Percentiles rank a stretch among this genome's conserved stretches.
phyloP scores from a whole-genome alignment of 1,140 invertebrate species.

The Drosophila parabipectinata region DNA sequence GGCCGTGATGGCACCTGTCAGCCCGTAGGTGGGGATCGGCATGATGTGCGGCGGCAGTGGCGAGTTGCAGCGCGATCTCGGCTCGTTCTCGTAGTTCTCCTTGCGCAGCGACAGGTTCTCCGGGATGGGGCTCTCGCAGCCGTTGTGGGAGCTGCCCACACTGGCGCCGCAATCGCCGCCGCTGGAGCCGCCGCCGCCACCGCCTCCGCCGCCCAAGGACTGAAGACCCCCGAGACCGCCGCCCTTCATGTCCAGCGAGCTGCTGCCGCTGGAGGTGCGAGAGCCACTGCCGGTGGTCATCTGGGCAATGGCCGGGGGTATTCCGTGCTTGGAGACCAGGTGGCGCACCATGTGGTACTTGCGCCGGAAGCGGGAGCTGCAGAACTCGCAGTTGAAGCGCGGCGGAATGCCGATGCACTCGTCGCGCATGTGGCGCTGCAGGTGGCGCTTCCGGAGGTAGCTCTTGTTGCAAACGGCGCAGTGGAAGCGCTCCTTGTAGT shows the following conservation, averaged over 20 bases:
- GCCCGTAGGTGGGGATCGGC: slow-evolving; percentile 70
- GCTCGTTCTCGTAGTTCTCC: slow-evolving; percentile 66
- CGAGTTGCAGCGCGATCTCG: slow-evolving; percentile 53
- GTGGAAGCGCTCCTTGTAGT: slow-evolving; percentile 83
- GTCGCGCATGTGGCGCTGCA: slow-evolving; percentile 88
- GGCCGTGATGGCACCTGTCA: slow-evolving; percentile 81
- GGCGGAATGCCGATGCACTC: slow-evolving; percentile 88
- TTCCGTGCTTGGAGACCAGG: slow-evolving; percentile 85
- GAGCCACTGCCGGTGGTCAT: slow-evolving; percentile 75
- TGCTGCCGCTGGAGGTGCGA: slow-evolving; percentile 27
- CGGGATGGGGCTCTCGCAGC: slow-evolving; percentile 71
- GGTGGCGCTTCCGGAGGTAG: slow-evolving; percentile 88
- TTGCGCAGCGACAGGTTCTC: slow-evolving; percentile 80
- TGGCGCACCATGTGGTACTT: slow-evolving; percentile 87
- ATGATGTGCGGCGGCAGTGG: slow-evolving; percentile 68
- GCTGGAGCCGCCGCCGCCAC: slow-evolving; percentile 59
- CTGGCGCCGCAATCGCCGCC: slow-evolving; percentile 63
- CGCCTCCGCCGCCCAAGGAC: slow-evolving; percentile 40
- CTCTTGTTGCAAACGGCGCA: slow-evolving; percentile 87
- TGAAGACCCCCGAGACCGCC: background rate
- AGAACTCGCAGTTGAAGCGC: slow-evolving; percentile 88
- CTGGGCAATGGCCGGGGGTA: slow-evolving; percentile 73
- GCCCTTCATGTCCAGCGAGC: slow-evolving; percentile 33
- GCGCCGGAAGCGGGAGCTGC: slow-evolving; percentile 86
- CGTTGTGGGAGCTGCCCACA: slow-evolving; percentile 71